phyloP scores from a whole-genome alignment of 2,797 vertebrate genomes.

The Masticophis lateralis region DNA sequence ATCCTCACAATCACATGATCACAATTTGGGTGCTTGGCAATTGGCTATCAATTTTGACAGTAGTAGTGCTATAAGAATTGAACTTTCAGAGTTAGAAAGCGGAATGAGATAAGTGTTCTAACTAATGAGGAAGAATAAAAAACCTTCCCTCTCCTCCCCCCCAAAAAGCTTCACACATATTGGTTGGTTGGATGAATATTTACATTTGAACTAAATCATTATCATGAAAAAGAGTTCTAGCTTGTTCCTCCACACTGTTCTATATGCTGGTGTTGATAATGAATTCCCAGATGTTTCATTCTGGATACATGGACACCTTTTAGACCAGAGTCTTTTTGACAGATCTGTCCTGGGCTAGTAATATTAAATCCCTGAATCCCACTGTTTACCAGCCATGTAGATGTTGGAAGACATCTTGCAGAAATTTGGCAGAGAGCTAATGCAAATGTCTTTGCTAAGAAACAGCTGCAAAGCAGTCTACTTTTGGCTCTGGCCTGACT shows the following conservation, averaged over 20 bases:
- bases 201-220: background rate
- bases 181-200: background rate
- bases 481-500: background rate
- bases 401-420: background rate
- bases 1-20: background rate
- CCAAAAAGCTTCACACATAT: background rate
- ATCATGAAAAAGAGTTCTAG: background rate
- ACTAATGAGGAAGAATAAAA: background rate
- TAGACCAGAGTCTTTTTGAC: background rate
- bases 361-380: background rate
- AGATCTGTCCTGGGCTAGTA: background rate
- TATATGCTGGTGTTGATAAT: background rate
- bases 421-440: background rate
- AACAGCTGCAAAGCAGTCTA: background rate
- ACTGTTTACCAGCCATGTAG: background rate
- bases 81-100: background rate
- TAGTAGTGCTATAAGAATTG: background rate
- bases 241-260: background rate
- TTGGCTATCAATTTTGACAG: background rate
- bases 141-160: background rate
- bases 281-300: background rate
- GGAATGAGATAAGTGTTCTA: background rate
- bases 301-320: background rate
- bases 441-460: background rate
- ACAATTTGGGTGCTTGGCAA: background rate